A percentile compares a stretch with the other conserved stretches of the same genome.
Evolutionary conservation across 92 coral and sea anemone species (phyloP).

Genomic region (Bergia puertoricense): DNA sequence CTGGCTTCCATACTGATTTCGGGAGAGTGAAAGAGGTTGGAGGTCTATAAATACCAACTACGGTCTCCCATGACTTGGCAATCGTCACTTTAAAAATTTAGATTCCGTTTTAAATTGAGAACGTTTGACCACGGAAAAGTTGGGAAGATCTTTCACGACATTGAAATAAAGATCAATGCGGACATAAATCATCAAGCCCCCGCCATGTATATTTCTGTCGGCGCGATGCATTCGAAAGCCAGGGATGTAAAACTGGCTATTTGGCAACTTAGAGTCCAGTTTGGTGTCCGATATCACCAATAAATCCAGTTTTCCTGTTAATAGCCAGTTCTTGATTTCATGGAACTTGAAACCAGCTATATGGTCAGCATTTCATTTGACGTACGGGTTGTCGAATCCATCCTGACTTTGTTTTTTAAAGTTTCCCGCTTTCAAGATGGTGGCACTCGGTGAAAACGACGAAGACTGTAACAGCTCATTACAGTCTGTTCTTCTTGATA

Average conservation of each 20-base stretch:
- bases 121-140: too few species aligned
- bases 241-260: too few species aligned
- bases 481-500: too few species aligned
- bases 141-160: neutral
- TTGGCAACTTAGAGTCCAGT: too few species aligned
- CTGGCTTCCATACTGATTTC: neutral
- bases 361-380: conserved; percentile 5
- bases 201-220: conserved; percentile 7
- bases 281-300: neutral
- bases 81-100: conserved; percentile 20
- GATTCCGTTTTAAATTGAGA: neutral
- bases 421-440: too few species aligned
- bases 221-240: neutral
- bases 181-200: conserved; percentile 36
- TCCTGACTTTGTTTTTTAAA: too few species aligned
- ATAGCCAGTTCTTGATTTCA: neutral
- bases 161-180: conserved; percentile 24
- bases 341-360: neutral
- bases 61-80: conserved; percentile 21
- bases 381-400: too few species aligned
- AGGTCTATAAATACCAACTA: conserved; percentile 41
- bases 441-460: too few species aligned
- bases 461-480: too few species aligned
- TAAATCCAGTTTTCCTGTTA: neutral
- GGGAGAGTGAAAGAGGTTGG: conserved; percentile 1